phyloP scores from a whole-genome alignment of 2,888 invertebrate species.

The Chesias legatella region DNA sequence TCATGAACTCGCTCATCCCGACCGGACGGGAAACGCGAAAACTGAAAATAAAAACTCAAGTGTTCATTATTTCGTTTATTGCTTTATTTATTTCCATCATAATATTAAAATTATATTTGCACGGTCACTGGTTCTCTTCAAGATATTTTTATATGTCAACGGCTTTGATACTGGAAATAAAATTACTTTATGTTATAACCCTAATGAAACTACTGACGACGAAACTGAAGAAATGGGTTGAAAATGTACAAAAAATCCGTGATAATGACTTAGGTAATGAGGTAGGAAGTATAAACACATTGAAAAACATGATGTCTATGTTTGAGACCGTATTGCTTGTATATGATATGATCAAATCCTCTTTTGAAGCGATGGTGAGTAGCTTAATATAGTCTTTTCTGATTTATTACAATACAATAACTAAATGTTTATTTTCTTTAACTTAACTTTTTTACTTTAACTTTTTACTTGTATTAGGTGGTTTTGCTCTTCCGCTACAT shows the following conservation, averaged over 20 bases:
- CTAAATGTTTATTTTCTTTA: too few species aligned
- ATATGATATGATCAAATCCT: slow-evolving; percentile 3
- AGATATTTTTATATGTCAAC: neutral
- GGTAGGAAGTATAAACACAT: neutral
- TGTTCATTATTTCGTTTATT: neutral
- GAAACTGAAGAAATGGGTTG: neutral
- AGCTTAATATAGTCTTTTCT: too few species aligned
- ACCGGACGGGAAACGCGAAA: neutral
- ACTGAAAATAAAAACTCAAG: neutral
- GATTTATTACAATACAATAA: too few species aligned
- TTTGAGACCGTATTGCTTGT: neutral
- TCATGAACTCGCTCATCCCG: neutral
- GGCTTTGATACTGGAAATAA: slow-evolving; percentile 1
- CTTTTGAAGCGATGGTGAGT: slow-evolving; percentile 1
- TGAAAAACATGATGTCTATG: neutral
- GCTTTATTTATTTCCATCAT: neutral
- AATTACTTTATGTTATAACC: neutral
- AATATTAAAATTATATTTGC: neutral
- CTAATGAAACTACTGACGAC: slow-evolving; percentile 1
- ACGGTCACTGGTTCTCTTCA: neutral
- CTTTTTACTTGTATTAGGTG: too few species aligned
- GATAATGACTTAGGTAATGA: neutral
- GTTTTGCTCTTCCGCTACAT: too few species aligned
- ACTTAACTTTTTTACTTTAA: too few species aligned
- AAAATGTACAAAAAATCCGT: neutral